Base-by-base conservation (phyloP, 2,113 vertebrate species). In the Festucalex cinctus region DNA sequence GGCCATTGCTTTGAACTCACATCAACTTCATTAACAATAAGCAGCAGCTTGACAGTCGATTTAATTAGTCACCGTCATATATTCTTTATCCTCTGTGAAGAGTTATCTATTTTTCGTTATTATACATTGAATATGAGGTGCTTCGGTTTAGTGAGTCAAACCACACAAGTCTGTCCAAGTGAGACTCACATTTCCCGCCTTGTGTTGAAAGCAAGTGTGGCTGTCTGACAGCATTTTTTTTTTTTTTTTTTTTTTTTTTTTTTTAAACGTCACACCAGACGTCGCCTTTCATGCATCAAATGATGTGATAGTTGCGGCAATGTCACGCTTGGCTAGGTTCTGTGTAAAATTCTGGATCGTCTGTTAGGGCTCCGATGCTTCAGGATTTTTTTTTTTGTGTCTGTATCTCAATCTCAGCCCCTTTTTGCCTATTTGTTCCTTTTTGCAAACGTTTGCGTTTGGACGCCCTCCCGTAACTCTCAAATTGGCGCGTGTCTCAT, bases 401-500 rank as follows among this genome's bases (percentile, higher is more conserved):
- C 48, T 19, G 4, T 48, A 66, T 67, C 76, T 77, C 76, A 35
- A 85, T 69, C 71, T 63, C 77, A 59, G 43, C 46, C 58, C 63
- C 63, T 72, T 66, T 64, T 57, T 67, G 71, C 70, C 79, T 64
- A 65, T 75, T 72, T 69, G 79, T 74, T 63, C 1, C 75, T 70
- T 71, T 75, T 62, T 3, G 9, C 70, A 73, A 63, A 48, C 69
- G 64, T 75, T 86, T n/a, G 60, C 77, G 49, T 73, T 73, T 84
- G 69, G 68, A 73, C 76, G 37, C 65, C 46, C 68, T 82, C 48
- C 1, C 8, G 58, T 20, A 28, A 69, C 77, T 77, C 59, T 28
- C n/a, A n/a, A n/a, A 75, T 77, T 79, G 77, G 68, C 77, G 63
- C 70, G 69, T 56, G 53, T 78, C 68, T 68, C 66, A 74, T 81